Evolutionary conservation across 2,797 vertebrate genomes (phyloP).

Genomic region (Vireo griseus): DNA sequence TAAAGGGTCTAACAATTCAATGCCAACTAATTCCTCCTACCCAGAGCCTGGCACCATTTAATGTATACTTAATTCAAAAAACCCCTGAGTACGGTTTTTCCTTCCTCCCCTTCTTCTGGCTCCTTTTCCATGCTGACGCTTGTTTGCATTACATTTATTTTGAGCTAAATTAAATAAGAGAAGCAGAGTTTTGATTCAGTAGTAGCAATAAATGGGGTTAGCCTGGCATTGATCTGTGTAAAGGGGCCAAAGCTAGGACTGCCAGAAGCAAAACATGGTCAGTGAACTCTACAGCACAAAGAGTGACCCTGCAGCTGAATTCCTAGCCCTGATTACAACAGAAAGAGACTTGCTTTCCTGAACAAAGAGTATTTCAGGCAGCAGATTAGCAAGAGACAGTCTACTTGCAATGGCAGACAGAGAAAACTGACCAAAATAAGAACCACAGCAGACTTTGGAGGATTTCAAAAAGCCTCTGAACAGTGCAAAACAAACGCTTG

Average conservation of each 20-base stretch:
- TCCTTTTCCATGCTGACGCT: background rate
- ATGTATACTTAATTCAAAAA: background rate
- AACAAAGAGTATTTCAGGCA: constrained; percentile 55
- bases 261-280: constrained; percentile 45
- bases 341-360: constrained; percentile 36
- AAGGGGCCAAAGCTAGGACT: constrained; percentile 32
- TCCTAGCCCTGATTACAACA: constrained; percentile 33
- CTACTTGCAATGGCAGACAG: constrained; percentile 3
- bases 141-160: constrained; percentile 12
- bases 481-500: background rate
- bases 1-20: background rate
- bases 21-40: background rate
- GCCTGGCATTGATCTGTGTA: constrained; percentile 42
- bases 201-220: constrained; percentile 55
- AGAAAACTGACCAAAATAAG: constrained; percentile 6
- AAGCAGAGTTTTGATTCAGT: constrained; percentile 48
- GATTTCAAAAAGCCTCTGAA: background rate
- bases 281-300: constrained; percentile 59
- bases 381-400: constrained; percentile 11
- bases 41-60: background rate
- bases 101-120: background rate
- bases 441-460: background rate
- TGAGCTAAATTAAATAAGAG: constrained; percentile 57
- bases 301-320: constrained; percentile 46
- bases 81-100: accelerated